Percentiles rank a stretch among this genome's conserved stretches.
Evolutionary conservation across 2,888 invertebrate genomes (phyloP).

Genomic region (Minunthozetes semirufus): DNA sequence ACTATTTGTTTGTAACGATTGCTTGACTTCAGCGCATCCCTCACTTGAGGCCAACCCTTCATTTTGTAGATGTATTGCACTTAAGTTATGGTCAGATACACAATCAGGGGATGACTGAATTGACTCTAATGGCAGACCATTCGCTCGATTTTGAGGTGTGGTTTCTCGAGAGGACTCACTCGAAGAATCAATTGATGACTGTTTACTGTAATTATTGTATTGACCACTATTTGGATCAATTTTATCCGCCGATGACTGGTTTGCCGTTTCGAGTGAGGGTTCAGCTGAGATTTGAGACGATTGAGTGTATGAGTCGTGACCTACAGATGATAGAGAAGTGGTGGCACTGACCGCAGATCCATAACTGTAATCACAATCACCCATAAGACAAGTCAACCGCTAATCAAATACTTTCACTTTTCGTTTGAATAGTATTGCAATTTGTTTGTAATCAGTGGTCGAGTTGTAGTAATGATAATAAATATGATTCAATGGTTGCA

Average conservation of each 20-base stretch:
- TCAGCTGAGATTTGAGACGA: background rate
- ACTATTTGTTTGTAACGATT: background rate
- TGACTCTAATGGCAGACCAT: background rate
- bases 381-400: slow-evolving; percentile 1
- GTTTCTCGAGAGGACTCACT: background rate
- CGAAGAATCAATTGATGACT: background rate
- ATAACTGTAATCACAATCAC: slow-evolving; percentile 26
- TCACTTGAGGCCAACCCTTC: background rate
- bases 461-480: background rate
- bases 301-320: slow-evolving; percentile 5
- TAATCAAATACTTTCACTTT: background rate
- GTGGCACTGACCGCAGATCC: slow-evolving; percentile 12
- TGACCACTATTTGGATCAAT: background rate
- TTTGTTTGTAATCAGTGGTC: background rate
- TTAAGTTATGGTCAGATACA: background rate
- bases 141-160: background rate
- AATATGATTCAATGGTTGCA: background rate
- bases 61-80: slow-evolving; percentile 7
- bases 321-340: slow-evolving; percentile 22
- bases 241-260: background rate
- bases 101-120: background rate
- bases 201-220: background rate
- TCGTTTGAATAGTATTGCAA: background rate
- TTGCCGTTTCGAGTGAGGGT: background rate
- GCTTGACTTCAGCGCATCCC: background rate